Conservation (phyloP, 2,113 vertebrate genomes). For the Callionymus lyra region DNA sequence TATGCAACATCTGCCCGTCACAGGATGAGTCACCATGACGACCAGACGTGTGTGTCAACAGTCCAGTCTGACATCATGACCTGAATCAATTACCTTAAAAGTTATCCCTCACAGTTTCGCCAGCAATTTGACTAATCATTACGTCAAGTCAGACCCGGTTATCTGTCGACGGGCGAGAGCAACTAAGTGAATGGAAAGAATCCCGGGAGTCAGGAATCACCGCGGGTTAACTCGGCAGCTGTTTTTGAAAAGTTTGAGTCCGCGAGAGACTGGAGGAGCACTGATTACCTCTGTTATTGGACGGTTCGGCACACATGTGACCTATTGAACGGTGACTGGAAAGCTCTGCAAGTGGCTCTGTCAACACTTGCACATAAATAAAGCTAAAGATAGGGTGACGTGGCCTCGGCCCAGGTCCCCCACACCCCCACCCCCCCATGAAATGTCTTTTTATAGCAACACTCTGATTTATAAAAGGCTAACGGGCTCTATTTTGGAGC, state of each 20-base stretch:
- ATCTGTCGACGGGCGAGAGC: conserved; percentile 42
- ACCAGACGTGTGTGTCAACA: no score
- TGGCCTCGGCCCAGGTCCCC: conserved; percentile 43
- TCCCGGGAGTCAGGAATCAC: conserved; percentile 38
- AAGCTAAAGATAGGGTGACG: conserved; percentile 72
- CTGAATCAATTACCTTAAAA: conserved; percentile 11
- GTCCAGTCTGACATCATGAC: neutral
- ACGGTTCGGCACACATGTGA: conserved; percentile 53
- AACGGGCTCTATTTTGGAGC: conserved; percentile 74
- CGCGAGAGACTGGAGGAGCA: conserved; percentile 27
- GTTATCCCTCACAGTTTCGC: conserved; percentile 24
- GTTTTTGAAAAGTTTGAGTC: conserved; percentile 43
- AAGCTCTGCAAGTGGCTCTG: conserved; percentile 71
- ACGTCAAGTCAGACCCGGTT: conserved; percentile 23
- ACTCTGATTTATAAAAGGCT: conserved; percentile 80
- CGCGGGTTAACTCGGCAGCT: conserved; percentile 51
- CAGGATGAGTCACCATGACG: no score
- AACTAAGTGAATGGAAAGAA: conserved; percentile 63
- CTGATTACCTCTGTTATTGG: conserved; percentile 42
- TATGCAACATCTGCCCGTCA: no score
- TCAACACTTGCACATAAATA: conserved; percentile 82
- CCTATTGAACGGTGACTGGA: conserved; percentile 66
- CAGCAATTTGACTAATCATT: conserved; percentile 10
- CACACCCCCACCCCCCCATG: conserved; percentile 68
- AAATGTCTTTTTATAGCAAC: conserved; percentile 80